Conservation (phyloP, 2,888 invertebrate genomes). For the Yponomeuta sedellus region DNA sequence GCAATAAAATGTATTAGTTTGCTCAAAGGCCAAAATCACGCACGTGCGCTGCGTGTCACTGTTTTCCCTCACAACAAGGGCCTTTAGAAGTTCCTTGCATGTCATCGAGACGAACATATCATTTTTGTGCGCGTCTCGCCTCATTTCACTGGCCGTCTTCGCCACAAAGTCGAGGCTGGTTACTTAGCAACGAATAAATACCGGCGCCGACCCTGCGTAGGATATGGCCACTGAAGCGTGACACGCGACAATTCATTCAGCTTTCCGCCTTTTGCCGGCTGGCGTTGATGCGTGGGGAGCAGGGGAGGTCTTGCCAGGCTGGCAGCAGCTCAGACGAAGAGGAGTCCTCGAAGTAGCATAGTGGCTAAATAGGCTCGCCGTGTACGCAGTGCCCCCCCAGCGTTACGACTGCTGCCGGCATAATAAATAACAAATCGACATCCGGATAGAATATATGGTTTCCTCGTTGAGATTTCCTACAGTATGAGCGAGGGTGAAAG, state of each 20-base stretch:
- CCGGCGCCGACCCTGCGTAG: slow-evolving; percentile 48
- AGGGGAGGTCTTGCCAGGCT: slow-evolving; percentile 46
- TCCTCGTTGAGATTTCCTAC: slow-evolving; percentile 55
- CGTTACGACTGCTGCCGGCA: slow-evolving; percentile 69
- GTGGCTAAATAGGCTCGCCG: slow-evolving; percentile 69
- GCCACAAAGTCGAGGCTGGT: slow-evolving; percentile 55
- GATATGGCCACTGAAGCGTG: slow-evolving; percentile 41
- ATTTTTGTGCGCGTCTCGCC: slow-evolving; percentile 56
- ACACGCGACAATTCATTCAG: slow-evolving; percentile 38
- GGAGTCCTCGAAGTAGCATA: slow-evolving; percentile 54
- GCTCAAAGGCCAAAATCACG: slow-evolving; percentile 35
- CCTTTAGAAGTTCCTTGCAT: slow-evolving; percentile 38
- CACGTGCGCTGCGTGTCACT: slow-evolving; percentile 41
- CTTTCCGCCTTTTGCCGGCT: background rate
- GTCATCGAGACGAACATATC: slow-evolving; percentile 53
- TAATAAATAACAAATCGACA: slow-evolving; percentile 76
- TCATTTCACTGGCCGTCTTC: slow-evolving; percentile 56
- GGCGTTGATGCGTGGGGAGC: slow-evolving; percentile 31
- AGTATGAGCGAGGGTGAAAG: slow-evolving; percentile 34
- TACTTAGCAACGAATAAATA: slow-evolving; percentile 62
- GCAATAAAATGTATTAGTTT: slow-evolving; percentile 36
- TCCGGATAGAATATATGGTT: slow-evolving; percentile 69
- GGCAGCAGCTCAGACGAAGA: slow-evolving; percentile 45
- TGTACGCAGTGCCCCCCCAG: slow-evolving; percentile 65
- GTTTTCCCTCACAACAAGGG: slow-evolving; percentile 44